Evolutionary conservation across 2,113 vertebrate genomes (phyloP), one percentile per base, ranked within the genome.

Genomic region (Oncorhynchus mykiss): DNA sequence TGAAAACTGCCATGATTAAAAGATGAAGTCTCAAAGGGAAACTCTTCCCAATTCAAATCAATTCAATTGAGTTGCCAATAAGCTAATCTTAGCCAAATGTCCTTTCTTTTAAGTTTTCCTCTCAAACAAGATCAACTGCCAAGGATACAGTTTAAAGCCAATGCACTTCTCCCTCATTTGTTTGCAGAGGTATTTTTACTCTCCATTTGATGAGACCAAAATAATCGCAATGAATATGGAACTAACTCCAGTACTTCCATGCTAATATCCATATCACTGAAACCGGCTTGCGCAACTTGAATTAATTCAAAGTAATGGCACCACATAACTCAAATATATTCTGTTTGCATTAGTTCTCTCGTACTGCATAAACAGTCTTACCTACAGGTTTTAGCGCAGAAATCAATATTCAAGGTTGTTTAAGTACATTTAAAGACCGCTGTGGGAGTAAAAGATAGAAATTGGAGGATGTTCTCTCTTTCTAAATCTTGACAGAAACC

Each of bases 151-250:
- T 89, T 91, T 88, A 91, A 92, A 92, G 89, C 88, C 64, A 70
- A 78, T 86, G 87, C 81, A 12, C 39, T 25, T 34, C 73, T 25
- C 73, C 51, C 73, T 24, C 60, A 12, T 34, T 67, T 84, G 88
- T 88, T 90, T 74, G 87, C 78, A 86, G 85, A 87, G 81, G 86
- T 85, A 87, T 91, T 90, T 90, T 90, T 84, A 88, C 85, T 82
- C 88, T 72, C 80, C 82, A 86, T 88, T 90, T 86, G 80, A 80
- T 86, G 80, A 89, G 85, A 90, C 88, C 78, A 87, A 90, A 91
- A 91, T 90, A 92, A 90, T 91, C 88, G 88, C 83, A 85, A 91
- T 92, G 87, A 92, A 92, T 91, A 91, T 92, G 87, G 86, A 88
- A 85, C 51, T 20, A 88, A 85, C 27, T 31, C 51, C 16, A 39